A percentile compares a stretch with the other conserved stretches of the same genome.
Conservation (phyloP, 2,113 vertebrate genomes). For the Rana temporaria region DNA sequence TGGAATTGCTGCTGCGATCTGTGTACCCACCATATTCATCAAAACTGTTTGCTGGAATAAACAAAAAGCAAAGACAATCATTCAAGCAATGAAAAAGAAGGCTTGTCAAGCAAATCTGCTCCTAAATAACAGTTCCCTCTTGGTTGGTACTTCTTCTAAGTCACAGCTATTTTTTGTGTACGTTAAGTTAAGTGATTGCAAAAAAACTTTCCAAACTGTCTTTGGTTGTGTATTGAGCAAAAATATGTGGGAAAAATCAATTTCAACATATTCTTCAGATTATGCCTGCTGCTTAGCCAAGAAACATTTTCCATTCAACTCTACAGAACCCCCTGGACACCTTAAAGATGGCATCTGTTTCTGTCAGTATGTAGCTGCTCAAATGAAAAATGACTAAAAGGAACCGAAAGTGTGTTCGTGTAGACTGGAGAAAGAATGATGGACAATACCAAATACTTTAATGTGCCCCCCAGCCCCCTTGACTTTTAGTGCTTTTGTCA, state of each 20-base stretch:
- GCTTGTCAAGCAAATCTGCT: constrained; percentile 62
- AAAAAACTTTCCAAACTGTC: constrained; percentile 54
- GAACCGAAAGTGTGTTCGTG: too few species aligned
- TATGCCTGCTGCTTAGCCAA: constrained; percentile 66
- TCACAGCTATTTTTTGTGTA: constrained; percentile 64
- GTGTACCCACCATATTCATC: neutral
- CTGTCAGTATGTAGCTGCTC: constrained; percentile 65
- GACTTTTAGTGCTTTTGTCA: too few species aligned
- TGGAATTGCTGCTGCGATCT: neutral
- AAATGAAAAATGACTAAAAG: too few species aligned
- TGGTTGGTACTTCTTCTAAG: constrained; percentile 61
- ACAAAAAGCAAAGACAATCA: constrained; percentile 54
- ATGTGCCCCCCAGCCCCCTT: too few species aligned
- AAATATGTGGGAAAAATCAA: constrained; percentile 60
- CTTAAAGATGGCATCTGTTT: constrained; percentile 63
- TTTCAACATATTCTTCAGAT: constrained; percentile 63
- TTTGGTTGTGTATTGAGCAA: constrained; percentile 58
- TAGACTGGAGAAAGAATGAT: too few species aligned
- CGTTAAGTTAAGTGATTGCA: constrained; percentile 61
- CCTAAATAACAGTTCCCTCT: constrained; percentile 60
- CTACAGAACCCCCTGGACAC: constrained; percentile 40
- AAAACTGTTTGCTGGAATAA: constrained; percentile 44
- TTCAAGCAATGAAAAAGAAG: constrained; percentile 54
- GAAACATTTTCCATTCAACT: constrained; percentile 58
- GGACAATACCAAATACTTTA: too few species aligned